A percentile compares a stretch with the other conserved stretches of the same genome.
phyloP scores from a whole-genome alignment of 2,797 vertebrate species.

The Harpagifer antarcticus region DNA sequence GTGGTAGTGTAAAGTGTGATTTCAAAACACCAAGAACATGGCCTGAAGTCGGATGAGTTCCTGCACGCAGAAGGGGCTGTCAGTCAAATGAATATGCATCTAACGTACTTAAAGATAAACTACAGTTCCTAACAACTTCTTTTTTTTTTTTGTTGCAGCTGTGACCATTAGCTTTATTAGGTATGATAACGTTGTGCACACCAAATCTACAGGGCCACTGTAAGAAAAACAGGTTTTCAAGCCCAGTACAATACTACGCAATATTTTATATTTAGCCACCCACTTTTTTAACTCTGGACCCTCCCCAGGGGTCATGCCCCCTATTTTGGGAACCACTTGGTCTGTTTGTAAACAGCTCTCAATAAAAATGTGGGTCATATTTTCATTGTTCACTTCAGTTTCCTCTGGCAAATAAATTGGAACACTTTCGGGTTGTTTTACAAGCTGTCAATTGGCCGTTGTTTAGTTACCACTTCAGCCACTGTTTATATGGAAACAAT shows the following conservation, averaged over 20 bases:
- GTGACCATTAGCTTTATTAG: neutral
- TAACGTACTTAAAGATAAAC: neutral
- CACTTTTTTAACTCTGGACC: too few species aligned
- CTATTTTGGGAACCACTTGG: too few species aligned
- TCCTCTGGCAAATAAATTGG: neutral
- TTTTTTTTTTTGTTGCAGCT: slow-evolving; percentile 2
- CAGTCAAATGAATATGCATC: slow-evolving; percentile 22
- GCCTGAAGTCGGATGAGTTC: neutral
- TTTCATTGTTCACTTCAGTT: neutral
- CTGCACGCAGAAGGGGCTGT: slow-evolving; percentile 6
- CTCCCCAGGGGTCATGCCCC: too few species aligned
- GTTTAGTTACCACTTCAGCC: neutral
- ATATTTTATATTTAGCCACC: too few species aligned
- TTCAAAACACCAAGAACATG: too few species aligned
- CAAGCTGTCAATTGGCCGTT: neutral
- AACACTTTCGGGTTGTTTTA: neutral
- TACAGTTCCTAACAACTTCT: neutral
- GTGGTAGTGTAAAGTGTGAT: too few species aligned
- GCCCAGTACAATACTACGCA: too few species aligned
- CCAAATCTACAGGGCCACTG: neutral
- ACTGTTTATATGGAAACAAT: slow-evolving; percentile 5
- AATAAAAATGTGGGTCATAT: neutral
- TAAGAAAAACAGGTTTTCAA: too few species aligned
- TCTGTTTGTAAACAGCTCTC: neutral
- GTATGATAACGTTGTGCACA: neutral